phyloP scores from a whole-genome alignment of 2,888 invertebrate species.

The Sminthurinus aureus region DNA sequence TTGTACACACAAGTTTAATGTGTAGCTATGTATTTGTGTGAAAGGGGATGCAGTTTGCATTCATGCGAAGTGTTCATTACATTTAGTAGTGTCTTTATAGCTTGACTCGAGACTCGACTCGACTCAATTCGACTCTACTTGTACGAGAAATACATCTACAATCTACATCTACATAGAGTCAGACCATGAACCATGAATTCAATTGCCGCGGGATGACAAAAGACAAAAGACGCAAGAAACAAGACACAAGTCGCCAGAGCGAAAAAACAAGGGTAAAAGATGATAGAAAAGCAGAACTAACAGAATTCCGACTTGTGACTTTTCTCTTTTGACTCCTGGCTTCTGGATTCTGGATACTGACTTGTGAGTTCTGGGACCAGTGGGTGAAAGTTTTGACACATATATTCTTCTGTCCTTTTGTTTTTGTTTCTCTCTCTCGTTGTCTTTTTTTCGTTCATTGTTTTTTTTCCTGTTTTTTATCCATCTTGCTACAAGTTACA shows the following conservation, averaged over 20 bases:
- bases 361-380: not conserved
- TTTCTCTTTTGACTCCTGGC: too few relatives aligned
- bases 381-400: not conserved
- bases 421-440: not conserved
- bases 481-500: too few relatives aligned
- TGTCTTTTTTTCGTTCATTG: not conserved
- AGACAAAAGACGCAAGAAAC: too few relatives aligned
- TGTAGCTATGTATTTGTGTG: too few relatives aligned
- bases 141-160: not conserved
- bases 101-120: not conserved
- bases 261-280: not conserved
- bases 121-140: not conserved
- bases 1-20: too few relatives aligned
- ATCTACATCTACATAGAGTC: too few relatives aligned
- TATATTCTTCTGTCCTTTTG: conserved; percentile 12
- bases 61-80: not conserved
- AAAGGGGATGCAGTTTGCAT: not conserved
- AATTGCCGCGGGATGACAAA: too few relatives aligned
- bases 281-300: not conserved
- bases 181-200: too few relatives aligned
- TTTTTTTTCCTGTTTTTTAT: too few relatives aligned
- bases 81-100: not conserved
- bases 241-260: too few relatives aligned
- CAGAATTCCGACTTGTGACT: not conserved
- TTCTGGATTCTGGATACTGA: too few relatives aligned